Evolutionary conservation across 2,797 vertebrate genomes (phyloP).

Genomic region (Harpagifer antarcticus): DNA sequence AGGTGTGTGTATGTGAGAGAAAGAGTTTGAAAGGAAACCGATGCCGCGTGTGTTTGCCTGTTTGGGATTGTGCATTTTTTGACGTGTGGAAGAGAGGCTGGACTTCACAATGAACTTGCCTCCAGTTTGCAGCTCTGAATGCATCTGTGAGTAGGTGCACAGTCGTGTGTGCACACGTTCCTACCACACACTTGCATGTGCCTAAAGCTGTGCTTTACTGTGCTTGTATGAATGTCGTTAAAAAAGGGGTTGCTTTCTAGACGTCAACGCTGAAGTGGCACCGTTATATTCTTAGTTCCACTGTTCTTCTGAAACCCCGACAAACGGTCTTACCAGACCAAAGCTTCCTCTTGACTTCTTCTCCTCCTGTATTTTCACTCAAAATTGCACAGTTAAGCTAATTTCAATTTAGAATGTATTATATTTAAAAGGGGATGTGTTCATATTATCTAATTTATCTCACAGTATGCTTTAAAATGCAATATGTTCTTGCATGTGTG

Average conservation of each 20-base stretch:
- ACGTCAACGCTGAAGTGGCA: slow-evolving; percentile 45
- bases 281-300: slow-evolving; percentile 26
- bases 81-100: slow-evolving; percentile 45
- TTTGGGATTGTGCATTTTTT: slow-evolving; percentile 57
- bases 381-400: slow-evolving; percentile 72
- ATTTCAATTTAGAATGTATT: slow-evolving; percentile 73
- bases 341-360: slow-evolving; percentile 43
- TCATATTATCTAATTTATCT: slow-evolving; percentile 70
- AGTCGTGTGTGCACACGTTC: slow-evolving; percentile 32
- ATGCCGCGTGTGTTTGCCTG: slow-evolving; percentile 34
- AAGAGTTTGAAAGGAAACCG: slow-evolving; percentile 18
- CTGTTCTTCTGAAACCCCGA: slow-evolving; percentile 45
- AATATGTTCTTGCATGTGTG: slow-evolving; percentile 61
- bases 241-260: slow-evolving; percentile 41
- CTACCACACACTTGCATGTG: slow-evolving; percentile 69
- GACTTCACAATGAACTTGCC: slow-evolving; percentile 36
- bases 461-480: slow-evolving; percentile 68
- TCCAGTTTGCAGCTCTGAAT: slow-evolving; percentile 59
- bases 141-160: slow-evolving; percentile 55
- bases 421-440: slow-evolving; percentile 78
- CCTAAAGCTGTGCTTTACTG: slow-evolving; percentile 60
- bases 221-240: slow-evolving; percentile 57
- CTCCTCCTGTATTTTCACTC: slow-evolving; percentile 39
- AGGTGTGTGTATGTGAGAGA: slow-evolving; percentile 3
- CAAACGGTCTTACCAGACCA: slow-evolving; percentile 68